Evolutionary conservation across 1,140 invertebrate genomes (phyloP).

Genomic region (Eumaeus atala): DNA sequence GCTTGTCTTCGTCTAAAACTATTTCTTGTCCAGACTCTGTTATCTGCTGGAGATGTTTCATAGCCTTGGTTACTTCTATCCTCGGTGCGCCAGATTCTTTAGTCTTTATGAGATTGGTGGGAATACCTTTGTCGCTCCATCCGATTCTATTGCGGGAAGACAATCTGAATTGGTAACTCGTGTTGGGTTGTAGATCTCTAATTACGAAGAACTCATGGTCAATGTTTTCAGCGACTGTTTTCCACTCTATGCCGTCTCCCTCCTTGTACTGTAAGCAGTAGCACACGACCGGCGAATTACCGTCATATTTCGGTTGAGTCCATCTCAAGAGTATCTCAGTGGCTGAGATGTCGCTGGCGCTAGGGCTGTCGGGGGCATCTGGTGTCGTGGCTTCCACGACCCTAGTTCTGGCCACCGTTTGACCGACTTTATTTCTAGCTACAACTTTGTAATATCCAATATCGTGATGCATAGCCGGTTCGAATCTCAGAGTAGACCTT

Average conservation of each 20-base stretch:
- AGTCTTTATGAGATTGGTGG: conserved; percentile 82
- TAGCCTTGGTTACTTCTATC: conserved; percentile 84
- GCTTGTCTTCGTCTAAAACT: conserved; percentile 77
- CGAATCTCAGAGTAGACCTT: conserved; percentile 84
- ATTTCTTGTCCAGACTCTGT: conserved; percentile 86
- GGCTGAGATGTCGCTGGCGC: conserved; percentile 86
- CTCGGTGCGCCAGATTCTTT: conserved; percentile 79
- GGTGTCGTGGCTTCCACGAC: conserved; percentile 85
- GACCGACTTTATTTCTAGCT: conserved; percentile 89
- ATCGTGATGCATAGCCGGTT: conserved; percentile 85
- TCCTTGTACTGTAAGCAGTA: conserved; percentile 89
- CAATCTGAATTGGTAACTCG: conserved; percentile 91
- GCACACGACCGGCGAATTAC: conserved; percentile 87
- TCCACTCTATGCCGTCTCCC: conserved; percentile 88
- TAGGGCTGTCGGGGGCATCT: conserved; percentile 89
- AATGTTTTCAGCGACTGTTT: conserved; percentile 89
- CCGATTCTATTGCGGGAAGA: conserved; percentile 93
- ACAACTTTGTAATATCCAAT: conserved; percentile 96
- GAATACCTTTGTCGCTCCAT: conserved; percentile 89
- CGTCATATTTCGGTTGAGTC: conserved; percentile 90
- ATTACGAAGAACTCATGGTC: conserved; percentile 95
- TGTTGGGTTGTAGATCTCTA: conserved; percentile 83
- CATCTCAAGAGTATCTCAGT: conserved; percentile 91
- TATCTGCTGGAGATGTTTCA: conserved; percentile 87
- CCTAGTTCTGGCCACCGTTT: conserved; percentile 83